Evolutionary conservation across 2,888 invertebrate genomes (phyloP), one percentile per base, ranked within the genome.

Genomic region (Agonopterix alstromeriana): DNA sequence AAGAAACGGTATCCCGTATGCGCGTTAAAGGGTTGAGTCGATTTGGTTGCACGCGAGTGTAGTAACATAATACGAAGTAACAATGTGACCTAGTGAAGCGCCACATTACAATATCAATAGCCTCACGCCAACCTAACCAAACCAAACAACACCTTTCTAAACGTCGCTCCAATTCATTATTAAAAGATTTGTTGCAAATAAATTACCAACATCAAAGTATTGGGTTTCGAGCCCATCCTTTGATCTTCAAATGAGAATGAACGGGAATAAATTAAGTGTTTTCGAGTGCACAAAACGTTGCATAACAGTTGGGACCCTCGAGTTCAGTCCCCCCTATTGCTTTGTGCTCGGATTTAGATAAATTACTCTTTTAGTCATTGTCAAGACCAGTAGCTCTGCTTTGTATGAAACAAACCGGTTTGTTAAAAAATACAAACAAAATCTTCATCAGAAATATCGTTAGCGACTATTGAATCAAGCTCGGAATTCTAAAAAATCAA

Each of bases 161-260:
- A 14, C n/a, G 10, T 4, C 47, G 48, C 14, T 54, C 48, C 48
- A 49, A 51, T 53, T 44, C 52, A 43, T 50, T 27, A n/a, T 7
- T 27, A 38, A 54, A 57, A 58, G 70, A 79, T 75, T 76, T 73
- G 77, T 81, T 57, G 77, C 70, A 60, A 75, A 73, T 75, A 75
- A 79, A 81, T 77, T 60, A 66, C 61, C 54, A 51, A 60, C 67
- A 68, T 58, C 56, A 60, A 58, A 62, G 61, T 72, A 67, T 77
- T 66, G 53, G 48, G 66, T 77, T 73, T 63, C 75, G 36, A 48
- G 27, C 27, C 38, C 38, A n/a, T n/a, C 38, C 57, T 55, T 58
- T 45, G 57, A 55, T 53, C 47, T 54, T 42, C 45, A 43, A 46
- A 47, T 42, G 36, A 36, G 41, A 51, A 45, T 10, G 10, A 11